Evolutionary conservation across 1,140 invertebrate species (phyloP).

Genomic region (Leptinotarsa texana): DNA sequence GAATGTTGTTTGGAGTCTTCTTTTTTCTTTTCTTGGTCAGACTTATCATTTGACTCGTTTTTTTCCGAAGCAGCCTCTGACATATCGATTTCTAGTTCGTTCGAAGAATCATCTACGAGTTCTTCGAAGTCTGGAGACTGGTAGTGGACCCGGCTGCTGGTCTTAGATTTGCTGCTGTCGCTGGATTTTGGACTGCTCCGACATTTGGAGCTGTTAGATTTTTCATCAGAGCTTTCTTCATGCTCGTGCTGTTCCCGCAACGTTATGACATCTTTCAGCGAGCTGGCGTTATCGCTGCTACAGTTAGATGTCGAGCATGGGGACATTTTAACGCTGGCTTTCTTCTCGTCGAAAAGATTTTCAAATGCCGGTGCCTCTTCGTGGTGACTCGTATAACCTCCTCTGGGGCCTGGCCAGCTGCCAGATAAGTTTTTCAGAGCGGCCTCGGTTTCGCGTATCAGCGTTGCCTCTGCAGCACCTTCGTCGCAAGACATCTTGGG

Average conservation of each 20-base stretch:
- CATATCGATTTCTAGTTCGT: constrained; percentile 79
- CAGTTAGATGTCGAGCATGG: constrained; percentile 66
- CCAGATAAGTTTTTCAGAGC: constrained; percentile 81
- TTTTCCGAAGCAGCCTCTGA: constrained; percentile 63
- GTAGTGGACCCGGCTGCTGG: constrained; percentile 58
- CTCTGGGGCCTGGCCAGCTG: constrained; percentile 72
- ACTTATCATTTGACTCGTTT: constrained; percentile 46
- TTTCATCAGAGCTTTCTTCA: constrained; percentile 49
- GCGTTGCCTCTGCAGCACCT: constrained; percentile 72
- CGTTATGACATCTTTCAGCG: constrained; percentile 69
- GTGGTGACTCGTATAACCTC: constrained; percentile 66
- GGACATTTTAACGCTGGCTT: constrained; percentile 66
- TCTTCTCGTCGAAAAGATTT: constrained; percentile 83
- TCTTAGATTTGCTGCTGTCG: constrained; percentile 51
- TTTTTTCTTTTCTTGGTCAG: constrained; percentile 57
- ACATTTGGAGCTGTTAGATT: constrained; percentile 48
- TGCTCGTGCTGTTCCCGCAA: constrained; percentile 61
- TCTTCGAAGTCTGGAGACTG: constrained; percentile 78
- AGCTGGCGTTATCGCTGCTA: constrained; percentile 64
- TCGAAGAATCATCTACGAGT: constrained; percentile 76
- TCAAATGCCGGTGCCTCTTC: constrained; percentile 81
- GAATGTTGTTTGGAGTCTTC: constrained; percentile 39
- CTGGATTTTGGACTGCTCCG: constrained; percentile 33
- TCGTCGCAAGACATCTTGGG: constrained; percentile 55
- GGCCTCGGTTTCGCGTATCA: constrained; percentile 84